These are phyloP conservation scores for Indicator indicator DNA, from an alignment of 2,113 vertebrate genomes.

Conservation along the genomic window DNA sequence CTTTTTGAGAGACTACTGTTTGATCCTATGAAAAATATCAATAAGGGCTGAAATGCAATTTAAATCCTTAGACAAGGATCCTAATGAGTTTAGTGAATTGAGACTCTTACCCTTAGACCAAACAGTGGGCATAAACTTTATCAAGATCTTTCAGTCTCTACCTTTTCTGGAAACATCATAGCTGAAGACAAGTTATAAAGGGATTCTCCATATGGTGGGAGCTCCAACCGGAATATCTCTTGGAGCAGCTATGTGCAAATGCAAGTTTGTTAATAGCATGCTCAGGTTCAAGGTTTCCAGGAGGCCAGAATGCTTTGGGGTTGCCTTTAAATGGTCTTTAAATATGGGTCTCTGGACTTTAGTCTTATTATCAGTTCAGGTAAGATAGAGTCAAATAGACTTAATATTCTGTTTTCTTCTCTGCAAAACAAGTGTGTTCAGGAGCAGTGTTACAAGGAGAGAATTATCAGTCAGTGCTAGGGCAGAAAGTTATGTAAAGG, in stretches of 20 bases:
- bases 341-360: not conserved
- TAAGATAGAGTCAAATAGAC: not conserved
- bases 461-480: not conserved
- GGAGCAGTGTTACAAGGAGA: not conserved
- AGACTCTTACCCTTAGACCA: not conserved
- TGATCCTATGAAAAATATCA: not conserved
- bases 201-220: not conserved
- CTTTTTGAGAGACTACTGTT: not conserved
- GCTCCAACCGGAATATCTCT: not conserved
- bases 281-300: not conserved
- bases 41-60: not conserved
- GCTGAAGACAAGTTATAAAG: not conserved
- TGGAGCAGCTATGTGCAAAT: not conserved
- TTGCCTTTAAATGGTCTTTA: not conserved
- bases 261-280: not conserved
- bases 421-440: not conserved
- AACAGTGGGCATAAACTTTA: not conserved
- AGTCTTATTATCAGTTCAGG: not conserved
- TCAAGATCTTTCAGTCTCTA: not conserved
- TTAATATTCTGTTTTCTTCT: rapidly evolving
- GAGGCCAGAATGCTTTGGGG: not conserved
- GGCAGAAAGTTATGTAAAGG: not conserved
- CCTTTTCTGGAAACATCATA: not conserved
- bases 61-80: not conserved
- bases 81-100: not conserved